These are phyloP conservation scores for Euzophera pinguis DNA, from an alignment of 2,888 invertebrate genomes.

Conservation along the genomic window DNA sequence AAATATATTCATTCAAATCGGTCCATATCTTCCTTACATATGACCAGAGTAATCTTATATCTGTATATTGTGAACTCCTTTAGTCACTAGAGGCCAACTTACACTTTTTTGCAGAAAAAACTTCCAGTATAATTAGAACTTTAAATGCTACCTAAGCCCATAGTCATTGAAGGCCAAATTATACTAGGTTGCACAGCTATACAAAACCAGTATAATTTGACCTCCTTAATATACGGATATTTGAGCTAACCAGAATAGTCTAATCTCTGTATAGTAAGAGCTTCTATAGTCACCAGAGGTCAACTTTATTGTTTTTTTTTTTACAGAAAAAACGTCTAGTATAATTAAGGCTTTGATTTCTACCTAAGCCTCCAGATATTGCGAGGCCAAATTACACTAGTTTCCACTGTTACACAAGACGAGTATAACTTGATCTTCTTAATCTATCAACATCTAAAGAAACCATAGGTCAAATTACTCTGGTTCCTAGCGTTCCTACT, in stretches of 20 bases:
- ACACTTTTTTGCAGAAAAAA: too few species aligned
- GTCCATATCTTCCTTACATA: too few species aligned
- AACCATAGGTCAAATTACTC: background rate
- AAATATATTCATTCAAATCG: too few species aligned
- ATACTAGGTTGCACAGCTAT: conserved; percentile 67
- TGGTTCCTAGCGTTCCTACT: conserved; percentile 30
- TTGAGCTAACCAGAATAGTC: background rate
- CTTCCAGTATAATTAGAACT: background rate
- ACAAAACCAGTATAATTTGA: conserved; percentile 4
- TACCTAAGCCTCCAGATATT: too few species aligned
- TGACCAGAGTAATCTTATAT: background rate
- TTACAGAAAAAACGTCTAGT: too few species aligned
- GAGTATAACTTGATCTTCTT: background rate
- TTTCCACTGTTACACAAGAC: background rate
- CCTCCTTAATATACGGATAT: too few species aligned
- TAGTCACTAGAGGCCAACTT: conserved; percentile 19
- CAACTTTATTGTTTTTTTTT: too few species aligned
- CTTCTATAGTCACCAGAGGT: background rate
- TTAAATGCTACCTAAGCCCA: background rate
- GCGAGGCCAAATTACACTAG: background rate
- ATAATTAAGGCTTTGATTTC: too few species aligned
- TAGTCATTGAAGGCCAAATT: background rate
- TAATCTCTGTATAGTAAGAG: background rate
- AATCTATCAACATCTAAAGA: background rate
- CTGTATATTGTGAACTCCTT: background rate